Base-by-base conservation (phyloP, 2,888 invertebrate genomes). In the Eristalis intricaria region DNA sequence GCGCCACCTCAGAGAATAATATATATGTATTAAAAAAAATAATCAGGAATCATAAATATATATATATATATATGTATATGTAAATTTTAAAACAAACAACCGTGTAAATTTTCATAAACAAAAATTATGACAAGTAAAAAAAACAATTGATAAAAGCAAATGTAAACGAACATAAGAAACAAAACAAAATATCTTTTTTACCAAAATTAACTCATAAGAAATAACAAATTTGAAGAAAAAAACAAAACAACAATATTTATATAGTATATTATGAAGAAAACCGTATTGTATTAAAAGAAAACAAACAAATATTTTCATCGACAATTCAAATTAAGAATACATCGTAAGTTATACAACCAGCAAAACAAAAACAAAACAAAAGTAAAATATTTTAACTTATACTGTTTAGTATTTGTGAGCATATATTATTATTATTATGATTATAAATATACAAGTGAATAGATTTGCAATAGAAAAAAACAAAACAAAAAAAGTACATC, bases 1-100 rank as follows among this genome's bases (percentile, higher is more conserved):
- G 84, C 87, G 87, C 87, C 84, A 87, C 87, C 87, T 87, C 87
- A 87, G 84, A 84, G 79, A 87, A 83, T 60, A 23, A 73, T 79
- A 75, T 87, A 83, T 75, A 71, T 64, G 73, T 58, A 58, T 70
- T 22, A 70, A 61, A 61, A 4, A 38, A 38, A 63, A 78, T 56
- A 82, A 82, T 83, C 78, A 77, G 78, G 74, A 79, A 83, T 19
- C 38, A 38, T 38, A 32, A 32, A 43, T n/a, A 60, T 22, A 60
- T 23, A 58, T 65, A 75, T 73, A 76, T 5, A 60, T 71, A 76
- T 66, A 66, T 73, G 66, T 40, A 85, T 65, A 64, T 13, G 60
- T 68, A 75, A 61, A 73, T 66, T 23, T 70, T 40, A 38, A 76
- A 77, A 66, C 35, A 68, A 26, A 60, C 11, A n/a, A 61, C 65